These are phyloP conservation scores for Rhodeus uyekii DNA, from an alignment of 2,797 vertebrate species.

Conservation along the genomic window DNA sequence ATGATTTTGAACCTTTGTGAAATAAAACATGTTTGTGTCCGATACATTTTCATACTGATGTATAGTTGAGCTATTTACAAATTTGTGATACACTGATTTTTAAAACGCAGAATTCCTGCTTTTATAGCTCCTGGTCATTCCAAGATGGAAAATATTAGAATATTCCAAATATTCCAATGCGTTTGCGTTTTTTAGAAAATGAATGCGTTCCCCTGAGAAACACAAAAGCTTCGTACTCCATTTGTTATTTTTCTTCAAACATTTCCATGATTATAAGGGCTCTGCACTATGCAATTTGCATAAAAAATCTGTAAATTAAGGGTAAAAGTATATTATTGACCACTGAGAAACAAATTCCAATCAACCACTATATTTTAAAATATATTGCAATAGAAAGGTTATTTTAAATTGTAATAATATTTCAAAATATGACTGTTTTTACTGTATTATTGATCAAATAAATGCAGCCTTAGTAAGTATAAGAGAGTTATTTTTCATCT, in stretches of 20 bases:
- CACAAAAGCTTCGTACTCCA: background rate
- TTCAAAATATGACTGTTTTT: background rate
- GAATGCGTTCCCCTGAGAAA: background rate
- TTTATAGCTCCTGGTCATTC: background rate
- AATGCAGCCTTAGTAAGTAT: background rate
- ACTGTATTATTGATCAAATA: background rate
- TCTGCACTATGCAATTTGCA: no score
- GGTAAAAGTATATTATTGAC: no score
- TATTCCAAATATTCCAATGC: background rate
- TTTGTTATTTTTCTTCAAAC: no score
- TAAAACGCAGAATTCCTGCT: background rate
- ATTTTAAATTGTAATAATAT: background rate
- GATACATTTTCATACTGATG: no score
- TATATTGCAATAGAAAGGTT: background rate
- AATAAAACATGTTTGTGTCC: no score
- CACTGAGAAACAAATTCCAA: background rate
- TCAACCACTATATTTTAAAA: background rate
- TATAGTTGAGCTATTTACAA: no score
- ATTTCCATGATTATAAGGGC: no score
- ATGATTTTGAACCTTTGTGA: no score
- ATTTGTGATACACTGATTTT: background rate
- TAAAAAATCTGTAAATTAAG: no score
- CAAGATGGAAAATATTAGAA: background rate
- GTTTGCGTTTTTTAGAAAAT: background rate
- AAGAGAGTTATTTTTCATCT: background rate